Evolutionary conservation across 2,888 invertebrate genomes (phyloP).

Genomic region (Copidosoma aretas): DNA sequence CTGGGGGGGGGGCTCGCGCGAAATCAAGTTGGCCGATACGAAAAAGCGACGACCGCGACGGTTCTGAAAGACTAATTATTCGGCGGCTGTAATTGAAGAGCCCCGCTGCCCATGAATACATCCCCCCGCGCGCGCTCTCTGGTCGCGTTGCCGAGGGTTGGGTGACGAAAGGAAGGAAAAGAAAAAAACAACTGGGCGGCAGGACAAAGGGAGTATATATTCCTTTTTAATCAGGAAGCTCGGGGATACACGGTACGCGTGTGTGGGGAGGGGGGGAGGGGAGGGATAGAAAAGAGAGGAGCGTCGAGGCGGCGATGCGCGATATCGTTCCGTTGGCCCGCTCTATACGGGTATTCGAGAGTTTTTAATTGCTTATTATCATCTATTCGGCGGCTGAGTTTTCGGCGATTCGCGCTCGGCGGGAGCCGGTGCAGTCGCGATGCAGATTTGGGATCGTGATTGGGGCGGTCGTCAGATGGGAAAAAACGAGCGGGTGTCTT

Average conservation of each 20-base stretch:
- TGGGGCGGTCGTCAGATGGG: neutral
- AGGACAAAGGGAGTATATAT: conserved; percentile 14
- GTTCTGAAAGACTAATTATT: conserved; percentile 36
- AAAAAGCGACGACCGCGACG: neutral
- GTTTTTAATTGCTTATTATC: conserved; percentile 37
- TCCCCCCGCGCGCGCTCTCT: neutral
- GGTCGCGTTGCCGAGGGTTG: too few relatives aligned
- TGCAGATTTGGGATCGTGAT: conserved; percentile 1
- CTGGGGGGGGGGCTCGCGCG: neutral
- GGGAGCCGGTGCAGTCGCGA: conserved; percentile 24
- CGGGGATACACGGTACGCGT: neutral
- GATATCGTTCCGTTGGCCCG: neutral
- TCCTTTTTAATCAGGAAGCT: conserved; percentile 25
- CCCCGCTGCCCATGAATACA: conserved; percentile 25
- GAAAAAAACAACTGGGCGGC: neutral
- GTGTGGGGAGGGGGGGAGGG: neutral
- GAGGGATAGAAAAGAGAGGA: neutral
- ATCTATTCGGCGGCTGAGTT: conserved; percentile 7
- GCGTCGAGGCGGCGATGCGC: too few relatives aligned
- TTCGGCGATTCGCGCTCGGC: neutral
- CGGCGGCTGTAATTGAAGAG: conserved; percentile 36
- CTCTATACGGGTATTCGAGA: neutral
- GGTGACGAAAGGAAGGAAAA: neutral
- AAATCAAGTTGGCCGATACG: conserved; percentile 17
- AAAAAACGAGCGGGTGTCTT: neutral